Percentiles rank a stretch among this genome's conserved stretches.
Conservation (phyloP, 2,888 invertebrate genomes). For the Dryobotodes eremita region DNA sequence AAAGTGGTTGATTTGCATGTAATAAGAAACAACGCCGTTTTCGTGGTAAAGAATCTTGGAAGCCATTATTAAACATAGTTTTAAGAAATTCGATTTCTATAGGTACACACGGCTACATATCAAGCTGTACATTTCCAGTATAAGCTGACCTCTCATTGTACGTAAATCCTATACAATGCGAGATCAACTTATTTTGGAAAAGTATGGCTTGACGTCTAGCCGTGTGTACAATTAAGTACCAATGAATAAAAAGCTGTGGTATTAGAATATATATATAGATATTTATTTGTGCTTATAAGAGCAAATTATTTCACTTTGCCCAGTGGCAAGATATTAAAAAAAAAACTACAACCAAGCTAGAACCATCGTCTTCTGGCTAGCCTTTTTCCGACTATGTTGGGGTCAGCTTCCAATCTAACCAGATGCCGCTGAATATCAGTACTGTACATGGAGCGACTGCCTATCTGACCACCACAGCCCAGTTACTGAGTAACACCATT, state of each 20-base stretch:
- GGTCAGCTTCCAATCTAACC: too few relatives aligned
- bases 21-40: slow-evolving; percentile 9
- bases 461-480: too few relatives aligned
- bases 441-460: background rate
- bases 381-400: background rate
- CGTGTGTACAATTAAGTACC: background rate
- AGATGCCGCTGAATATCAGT: background rate
- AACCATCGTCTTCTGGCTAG: background rate
- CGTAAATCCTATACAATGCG: too few relatives aligned
- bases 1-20: slow-evolving; percentile 34
- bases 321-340: too few relatives aligned
- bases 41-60: background rate
- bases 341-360: background rate
- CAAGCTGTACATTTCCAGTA: too few relatives aligned
- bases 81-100: background rate
- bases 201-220: too few relatives aligned
- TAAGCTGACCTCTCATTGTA: too few relatives aligned
- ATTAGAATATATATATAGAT: background rate
- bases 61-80: background rate
- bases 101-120: too few relatives aligned
- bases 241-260: background rate
- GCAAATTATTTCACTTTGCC: background rate
- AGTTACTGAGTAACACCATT: too few relatives aligned
- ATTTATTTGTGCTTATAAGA: background rate
- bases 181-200: too few relatives aligned